Conservation (phyloP, 2,797 vertebrate genomes). For the Molothrus ater region DNA sequence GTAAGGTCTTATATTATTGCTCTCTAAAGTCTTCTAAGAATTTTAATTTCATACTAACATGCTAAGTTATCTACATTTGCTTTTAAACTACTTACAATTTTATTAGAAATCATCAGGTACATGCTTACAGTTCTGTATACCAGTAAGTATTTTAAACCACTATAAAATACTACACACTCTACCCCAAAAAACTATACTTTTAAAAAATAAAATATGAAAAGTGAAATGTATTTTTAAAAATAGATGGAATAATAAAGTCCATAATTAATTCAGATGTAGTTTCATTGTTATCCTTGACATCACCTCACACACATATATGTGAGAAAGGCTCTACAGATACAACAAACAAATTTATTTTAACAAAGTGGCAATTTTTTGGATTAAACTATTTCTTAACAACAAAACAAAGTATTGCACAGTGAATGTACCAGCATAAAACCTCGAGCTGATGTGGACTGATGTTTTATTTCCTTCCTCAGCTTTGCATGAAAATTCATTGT, state of each 20-base stretch:
- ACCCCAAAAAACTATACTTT: background rate
- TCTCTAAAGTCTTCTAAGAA: background rate
- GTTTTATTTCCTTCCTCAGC: background rate
- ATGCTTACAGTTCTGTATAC: background rate
- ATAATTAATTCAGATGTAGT: background rate
- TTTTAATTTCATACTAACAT: background rate
- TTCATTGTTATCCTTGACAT: background rate
- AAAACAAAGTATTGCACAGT: background rate
- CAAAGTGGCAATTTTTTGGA: rapidly evolving
- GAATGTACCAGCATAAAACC: background rate
- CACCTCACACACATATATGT: background rate
- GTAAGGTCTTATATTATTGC: background rate
- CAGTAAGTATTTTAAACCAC: background rate
- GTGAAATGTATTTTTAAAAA: background rate
- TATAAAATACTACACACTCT: background rate
- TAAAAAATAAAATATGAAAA: background rate
- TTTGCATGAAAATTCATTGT: background rate
- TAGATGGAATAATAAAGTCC: background rate
- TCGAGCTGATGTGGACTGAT: background rate
- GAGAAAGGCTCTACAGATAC: background rate
- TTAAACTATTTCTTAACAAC: background rate
- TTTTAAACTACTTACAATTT: background rate
- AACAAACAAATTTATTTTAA: background rate
- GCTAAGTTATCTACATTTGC: background rate
- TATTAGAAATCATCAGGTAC: background rate